Evolutionary conservation across 2,113 vertebrate species (phyloP), one percentile per base, ranked within the genome.

Genomic region (Oryzias curvinotus): DNA sequence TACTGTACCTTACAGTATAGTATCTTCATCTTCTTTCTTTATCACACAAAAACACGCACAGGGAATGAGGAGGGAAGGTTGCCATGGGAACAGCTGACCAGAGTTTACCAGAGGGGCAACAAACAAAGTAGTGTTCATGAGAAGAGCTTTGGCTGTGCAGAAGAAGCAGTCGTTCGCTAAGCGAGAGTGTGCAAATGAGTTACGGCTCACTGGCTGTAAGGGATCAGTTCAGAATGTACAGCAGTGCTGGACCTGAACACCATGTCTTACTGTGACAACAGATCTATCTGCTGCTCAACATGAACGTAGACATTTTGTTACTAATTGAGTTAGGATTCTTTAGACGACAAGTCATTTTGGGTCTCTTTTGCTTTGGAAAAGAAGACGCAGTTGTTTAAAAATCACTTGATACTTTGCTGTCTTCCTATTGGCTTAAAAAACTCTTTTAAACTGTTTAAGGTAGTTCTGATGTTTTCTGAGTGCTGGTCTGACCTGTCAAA

Each of bases 81-180:
- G 88, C 90, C 81, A 92, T 92, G 88, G 92, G 73, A 93, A 93
- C 92, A 77, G 82, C 75, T 91, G 85, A 85, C 87, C 86, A 82
- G 88, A 87, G 84, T 91, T 92, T 90, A 91, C 87, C 86, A 89
- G 90, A 87, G 87, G 89, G 89, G 88, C 90, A 91, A 90, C 89
- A 91, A 91, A 92, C 90, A 89, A 91, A 90, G 87, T 91, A 87
- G 76, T 88, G 80, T 87, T 88, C 76, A 86, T 87, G 77, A 90
- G 87, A 87, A 76, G 80, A 81, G 84, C 80, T 77, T 81, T 77
- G 78, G 65, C 70, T 43, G 69, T 76, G 71, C 76, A 82, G 65
- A 56, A 75, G 62, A 54, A 76, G 78, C 67, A 73, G 60, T 59
- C 68, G 62, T 79, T 66, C 60, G 54, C 48, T 71, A 25, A 44